Percentiles rank a stretch among this genome's conserved stretches.
These are phyloP conservation scores for Micronycteris hirsuta DNA, from an alignment of 2,113 vertebrate genomes.

Conservation along the genomic window DNA sequence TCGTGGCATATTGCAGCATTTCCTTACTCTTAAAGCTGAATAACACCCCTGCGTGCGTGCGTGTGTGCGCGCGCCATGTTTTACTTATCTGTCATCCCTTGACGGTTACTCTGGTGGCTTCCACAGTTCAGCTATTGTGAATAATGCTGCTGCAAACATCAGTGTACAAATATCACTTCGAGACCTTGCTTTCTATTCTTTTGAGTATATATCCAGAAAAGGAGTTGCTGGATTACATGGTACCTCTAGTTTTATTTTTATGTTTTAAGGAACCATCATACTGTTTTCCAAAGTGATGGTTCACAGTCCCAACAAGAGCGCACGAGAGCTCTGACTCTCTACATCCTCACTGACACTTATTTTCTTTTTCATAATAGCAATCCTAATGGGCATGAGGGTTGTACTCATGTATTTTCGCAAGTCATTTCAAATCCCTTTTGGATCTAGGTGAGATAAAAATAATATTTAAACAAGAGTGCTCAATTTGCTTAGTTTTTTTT, in stretches of 20 bases:
- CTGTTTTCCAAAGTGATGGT: neutral
- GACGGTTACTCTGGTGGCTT: neutral
- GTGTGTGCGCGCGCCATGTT: neutral
- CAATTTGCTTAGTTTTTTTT: neutral
- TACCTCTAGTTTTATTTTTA: too few species aligned
- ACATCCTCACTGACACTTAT: neutral
- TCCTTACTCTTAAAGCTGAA: neutral
- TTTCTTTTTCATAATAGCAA: neutral
- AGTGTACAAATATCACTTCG: neutral
- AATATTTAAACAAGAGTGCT: neutral
- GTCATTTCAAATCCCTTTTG: neutral
- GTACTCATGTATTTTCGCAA: neutral
- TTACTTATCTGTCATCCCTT: neutral
- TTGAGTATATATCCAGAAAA: neutral
- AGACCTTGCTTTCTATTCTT: neutral
- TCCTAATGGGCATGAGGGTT: neutral
- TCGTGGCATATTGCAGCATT: neutral
- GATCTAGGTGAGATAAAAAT: neutral
- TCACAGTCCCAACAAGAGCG: neutral
- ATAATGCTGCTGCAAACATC: too few species aligned
- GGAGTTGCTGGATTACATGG: neutral
- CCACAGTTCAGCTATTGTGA: neutral
- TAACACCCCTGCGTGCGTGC: neutral
- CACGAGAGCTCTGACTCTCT: neutral
- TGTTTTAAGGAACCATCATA: neutral